These are phyloP conservation scores for Lineus longissimus DNA, from an alignment of 1,140 invertebrate genomes.

Conservation along the genomic window DNA sequence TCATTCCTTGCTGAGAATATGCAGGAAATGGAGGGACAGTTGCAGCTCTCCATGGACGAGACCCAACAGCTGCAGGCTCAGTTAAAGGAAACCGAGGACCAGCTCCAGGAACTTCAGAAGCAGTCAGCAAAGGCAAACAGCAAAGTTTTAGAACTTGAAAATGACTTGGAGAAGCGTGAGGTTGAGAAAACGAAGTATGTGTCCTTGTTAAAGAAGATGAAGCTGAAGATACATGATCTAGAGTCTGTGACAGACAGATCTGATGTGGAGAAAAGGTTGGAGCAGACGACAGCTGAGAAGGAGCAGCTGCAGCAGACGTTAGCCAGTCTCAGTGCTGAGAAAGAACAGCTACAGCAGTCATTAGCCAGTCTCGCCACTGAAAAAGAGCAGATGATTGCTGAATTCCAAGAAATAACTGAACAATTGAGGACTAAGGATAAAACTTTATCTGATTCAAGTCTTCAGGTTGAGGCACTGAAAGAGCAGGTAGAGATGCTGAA, in stretches of 20 bases:
- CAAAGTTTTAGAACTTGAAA: too few relatives aligned
- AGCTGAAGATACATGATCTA: conserved; percentile 2
- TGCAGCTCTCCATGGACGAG: background rate
- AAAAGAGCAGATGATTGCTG: too few relatives aligned
- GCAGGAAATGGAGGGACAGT: conserved; percentile 6
- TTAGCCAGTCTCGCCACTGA: too few relatives aligned
- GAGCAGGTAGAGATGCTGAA: conserved; percentile 1
- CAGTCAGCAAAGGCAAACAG: too few relatives aligned
- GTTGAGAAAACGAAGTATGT: conserved; percentile 1
- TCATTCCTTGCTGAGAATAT: conserved; percentile 7
- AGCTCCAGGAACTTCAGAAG: background rate
- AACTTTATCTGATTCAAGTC: background rate
- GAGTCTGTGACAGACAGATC: background rate
- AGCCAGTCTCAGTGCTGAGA: background rate
- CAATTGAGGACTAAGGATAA: background rate
- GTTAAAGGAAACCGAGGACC: conserved; percentile 1
- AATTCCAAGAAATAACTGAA: background rate
- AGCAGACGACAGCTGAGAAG: background rate
- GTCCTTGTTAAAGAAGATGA: background rate
- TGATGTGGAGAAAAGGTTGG: background rate
- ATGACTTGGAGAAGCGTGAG: background rate
- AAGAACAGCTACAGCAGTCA: background rate
- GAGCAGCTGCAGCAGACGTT: background rate
- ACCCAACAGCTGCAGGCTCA: background rate
- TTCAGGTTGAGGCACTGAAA: background rate